These are phyloP conservation scores for Eupeodes latifasciatus DNA, from an alignment of 2,888 invertebrate genomes.

Conservation along the genomic window DNA sequence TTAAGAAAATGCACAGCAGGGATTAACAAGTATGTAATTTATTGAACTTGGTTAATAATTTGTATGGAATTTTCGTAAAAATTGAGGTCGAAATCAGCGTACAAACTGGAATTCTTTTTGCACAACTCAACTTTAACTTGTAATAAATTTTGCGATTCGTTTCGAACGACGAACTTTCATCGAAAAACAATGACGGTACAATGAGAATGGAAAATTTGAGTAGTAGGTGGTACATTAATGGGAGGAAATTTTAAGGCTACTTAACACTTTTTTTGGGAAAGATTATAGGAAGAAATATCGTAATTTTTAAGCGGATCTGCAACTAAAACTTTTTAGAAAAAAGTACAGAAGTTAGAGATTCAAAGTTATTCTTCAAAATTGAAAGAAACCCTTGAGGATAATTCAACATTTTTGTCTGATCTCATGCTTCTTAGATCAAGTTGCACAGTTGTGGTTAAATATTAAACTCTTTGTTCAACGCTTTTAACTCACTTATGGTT, in stretches of 20 bases:
- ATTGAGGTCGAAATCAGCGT: neutral
- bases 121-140: constrained; percentile 12
- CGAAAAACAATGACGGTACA: constrained; percentile 6
- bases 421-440: too few species aligned
- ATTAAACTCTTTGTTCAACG: too few species aligned
- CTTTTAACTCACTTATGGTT: too few species aligned
- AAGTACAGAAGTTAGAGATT: too few species aligned
- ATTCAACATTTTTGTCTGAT: too few species aligned
- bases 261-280: neutral
- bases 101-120: constrained; percentile 20
- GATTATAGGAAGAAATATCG: constrained; percentile 39
- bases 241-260: neutral
- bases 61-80: neutral
- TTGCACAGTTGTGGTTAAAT: too few species aligned
- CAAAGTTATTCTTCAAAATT: too few species aligned
- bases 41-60: neutral
- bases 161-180: neutral
- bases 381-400: too few species aligned
- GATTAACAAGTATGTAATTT: neutral
- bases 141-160: neutral
- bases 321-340: too few species aligned
- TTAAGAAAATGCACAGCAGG: constrained; percentile 8
- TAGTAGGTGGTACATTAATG: neutral
- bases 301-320: neutral
- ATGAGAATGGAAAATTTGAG: neutral